Evolutionary conservation across 2,888 invertebrate species (phyloP), one percentile per base, ranked within the genome.

Genomic region (Eueremaeus valkanovi): DNA sequence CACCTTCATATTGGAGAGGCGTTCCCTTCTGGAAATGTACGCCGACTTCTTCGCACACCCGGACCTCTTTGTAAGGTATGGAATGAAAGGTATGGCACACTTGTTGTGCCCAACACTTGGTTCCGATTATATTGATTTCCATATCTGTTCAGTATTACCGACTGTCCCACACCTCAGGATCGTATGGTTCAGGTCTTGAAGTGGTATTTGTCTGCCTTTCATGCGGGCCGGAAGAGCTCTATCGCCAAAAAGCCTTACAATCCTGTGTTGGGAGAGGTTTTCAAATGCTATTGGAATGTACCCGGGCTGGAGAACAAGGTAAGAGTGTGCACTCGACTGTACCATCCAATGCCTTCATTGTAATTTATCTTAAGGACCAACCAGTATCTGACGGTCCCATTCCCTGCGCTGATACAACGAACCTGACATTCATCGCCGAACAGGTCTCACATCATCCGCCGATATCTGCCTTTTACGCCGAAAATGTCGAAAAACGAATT

Each of bases 1-100:
- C 29, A 99, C 99, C 33, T 99, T 99, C 83, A 99, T 99, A 81
- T 85, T 99, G 81, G 99, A 99, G 84, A 88, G 95, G 84, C 89
- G 99, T 78, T 99, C 98, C 0, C 87, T 99, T 51, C 87, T 99
- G 68, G 99, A 99, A 86, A 99, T 99, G 99, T 99, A 97, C 84
- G 98, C 99, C 72, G 99, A 99, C 86, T 99, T 98, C 83, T 97
- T 99, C 85, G 96, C 99, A 16, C 99, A 99, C 87, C 97, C 99
- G 0, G 97, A 98, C 85, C 88, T 96, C 81, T 98, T 99, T 85
- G 88, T 92, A 78, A 91, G 88, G 94, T 94, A 85, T 83, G 84
- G 63, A 42, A 21, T 58, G 24, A 16, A 40, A 8, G 24, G 40
- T 33, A 75, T 24, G 61, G 13, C 18, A 18, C n/a, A n/a, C n/a